Base-by-base conservation (phyloP, 2,113 vertebrate species). In the Chitala chitala region DNA sequence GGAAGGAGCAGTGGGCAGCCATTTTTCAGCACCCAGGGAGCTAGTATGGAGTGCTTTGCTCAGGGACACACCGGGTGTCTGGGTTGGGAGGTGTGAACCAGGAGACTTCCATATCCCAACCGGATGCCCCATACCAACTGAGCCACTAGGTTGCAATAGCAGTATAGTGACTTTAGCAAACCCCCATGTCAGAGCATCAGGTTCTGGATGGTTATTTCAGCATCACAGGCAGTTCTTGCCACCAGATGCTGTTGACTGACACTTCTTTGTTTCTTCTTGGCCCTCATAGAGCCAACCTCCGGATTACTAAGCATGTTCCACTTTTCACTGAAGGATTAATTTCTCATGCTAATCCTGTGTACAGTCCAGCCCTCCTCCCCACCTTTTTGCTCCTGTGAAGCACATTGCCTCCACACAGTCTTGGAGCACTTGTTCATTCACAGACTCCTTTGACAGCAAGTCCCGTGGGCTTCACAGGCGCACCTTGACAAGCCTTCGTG, bases 261-360 rank as follows among this genome's bases (percentile, higher is more conserved):
- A 40, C 48, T 38, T 40, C 31, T 15, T 6, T 29, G 53, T 38
- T 75, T 75, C 50, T 10, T 24, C 38, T 66, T 58, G 73, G 64
- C 22, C 73, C 69, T 75, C 51, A 69, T 64, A 54, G 20, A 6
- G 31, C 5, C 17, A 75, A 4, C 24, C 3, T 75, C 9, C 12
- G 63, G 38, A 58, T 75, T 33, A 56, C 40, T 42, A 9, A 33
- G 44, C 65, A 59, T 59, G 69, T 50, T 75, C 38, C 51, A 75
- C 48, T 40, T 58, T 48, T 48, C 54, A 75, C 63, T 69, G 59
- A 75, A 69, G 74, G 26, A 22, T 59, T 29, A 38, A 69, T 59
- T 69, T 46, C 61, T 75, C 20, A 54, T 40, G 54, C 26, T 69
- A 69, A 69, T 69, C 42, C 64, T 59, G 15, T 65, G 50, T 68